Percentiles rank a stretch among this genome's conserved stretches.
phyloP scores from a whole-genome alignment of 2,113 vertebrate genomes.

The Redunca redunca region DNA sequence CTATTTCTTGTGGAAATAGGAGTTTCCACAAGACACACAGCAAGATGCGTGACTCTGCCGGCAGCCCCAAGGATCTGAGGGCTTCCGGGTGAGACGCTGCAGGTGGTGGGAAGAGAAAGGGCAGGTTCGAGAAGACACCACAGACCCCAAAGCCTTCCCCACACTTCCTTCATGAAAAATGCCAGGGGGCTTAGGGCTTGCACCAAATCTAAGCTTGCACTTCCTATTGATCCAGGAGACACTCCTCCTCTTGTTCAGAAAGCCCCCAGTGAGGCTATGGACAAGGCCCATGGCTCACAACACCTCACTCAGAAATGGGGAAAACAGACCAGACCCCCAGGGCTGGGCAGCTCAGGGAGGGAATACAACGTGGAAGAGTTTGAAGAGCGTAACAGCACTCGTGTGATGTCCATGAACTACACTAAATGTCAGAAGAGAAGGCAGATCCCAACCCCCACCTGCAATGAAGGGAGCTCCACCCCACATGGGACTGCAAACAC shows the following conservation, averaged over 20 bases:
- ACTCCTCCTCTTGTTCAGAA: not conserved
- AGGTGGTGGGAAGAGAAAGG: not conserved
- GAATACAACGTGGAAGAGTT: not conserved
- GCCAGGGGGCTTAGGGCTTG: not conserved
- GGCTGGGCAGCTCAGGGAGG: not conserved
- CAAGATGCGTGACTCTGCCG: fast-evolving
- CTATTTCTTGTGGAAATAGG: too few species aligned
- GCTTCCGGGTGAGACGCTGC: not conserved
- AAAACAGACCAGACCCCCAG: not conserved
- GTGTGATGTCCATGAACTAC: fast-evolving
- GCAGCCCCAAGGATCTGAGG: not conserved
- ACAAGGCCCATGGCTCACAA: fast-evolving
- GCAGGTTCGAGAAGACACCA: not conserved
- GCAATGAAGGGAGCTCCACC: fast-evolving
- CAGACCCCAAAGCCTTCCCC: not conserved
- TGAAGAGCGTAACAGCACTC: fast-evolving
- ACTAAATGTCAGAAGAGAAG: not conserved
- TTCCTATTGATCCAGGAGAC: not conserved
- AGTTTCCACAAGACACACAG: not conserved
- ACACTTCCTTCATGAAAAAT: not conserved
- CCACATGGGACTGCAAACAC: not conserved
- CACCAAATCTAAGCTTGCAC: not conserved
- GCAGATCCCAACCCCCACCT: fast-evolving
- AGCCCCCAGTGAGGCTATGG: not conserved
- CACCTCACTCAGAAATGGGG: not conserved